Conservation (phyloP, 1,140 invertebrate species). For the Drosophila dunni region DNA sequence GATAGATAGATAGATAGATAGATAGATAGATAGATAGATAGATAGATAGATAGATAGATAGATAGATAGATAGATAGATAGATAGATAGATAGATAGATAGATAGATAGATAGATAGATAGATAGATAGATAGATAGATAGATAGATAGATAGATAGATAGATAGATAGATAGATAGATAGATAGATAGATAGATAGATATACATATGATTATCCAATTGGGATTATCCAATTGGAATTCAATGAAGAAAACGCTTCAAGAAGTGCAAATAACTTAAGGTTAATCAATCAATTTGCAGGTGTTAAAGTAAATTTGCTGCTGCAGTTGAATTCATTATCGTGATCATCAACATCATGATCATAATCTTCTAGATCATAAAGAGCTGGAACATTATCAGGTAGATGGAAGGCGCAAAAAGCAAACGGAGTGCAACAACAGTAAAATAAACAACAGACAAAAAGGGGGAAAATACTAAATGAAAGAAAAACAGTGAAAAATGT, state of each 20-base stretch:
- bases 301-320: constrained; percentile 27
- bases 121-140: not conserved
- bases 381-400: not conserved
- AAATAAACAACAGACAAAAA: not conserved
- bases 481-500: constrained; percentile 38
- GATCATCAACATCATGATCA: not conserved
- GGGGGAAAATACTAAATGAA: not conserved
- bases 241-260: too few species aligned
- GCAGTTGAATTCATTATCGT: constrained; percentile 1
- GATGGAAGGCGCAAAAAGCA: constrained; percentile 34
- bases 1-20: too few species aligned
- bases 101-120: not conserved
- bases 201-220: too few species aligned
- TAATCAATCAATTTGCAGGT: constrained; percentile 14
- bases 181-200: too few species aligned
- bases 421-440: constrained; percentile 10
- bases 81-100: not conserved
- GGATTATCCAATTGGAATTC: too few species aligned
- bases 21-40: too few species aligned
- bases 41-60: too few species aligned
- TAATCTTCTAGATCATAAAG: not conserved
- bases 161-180: not conserved
- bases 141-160: not conserved
- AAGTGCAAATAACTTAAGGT: not conserved
- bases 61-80: not conserved